Evolutionary conservation across 2,113 vertebrate genomes (phyloP).

Genomic region (Protomyctophum bolini): DNA sequence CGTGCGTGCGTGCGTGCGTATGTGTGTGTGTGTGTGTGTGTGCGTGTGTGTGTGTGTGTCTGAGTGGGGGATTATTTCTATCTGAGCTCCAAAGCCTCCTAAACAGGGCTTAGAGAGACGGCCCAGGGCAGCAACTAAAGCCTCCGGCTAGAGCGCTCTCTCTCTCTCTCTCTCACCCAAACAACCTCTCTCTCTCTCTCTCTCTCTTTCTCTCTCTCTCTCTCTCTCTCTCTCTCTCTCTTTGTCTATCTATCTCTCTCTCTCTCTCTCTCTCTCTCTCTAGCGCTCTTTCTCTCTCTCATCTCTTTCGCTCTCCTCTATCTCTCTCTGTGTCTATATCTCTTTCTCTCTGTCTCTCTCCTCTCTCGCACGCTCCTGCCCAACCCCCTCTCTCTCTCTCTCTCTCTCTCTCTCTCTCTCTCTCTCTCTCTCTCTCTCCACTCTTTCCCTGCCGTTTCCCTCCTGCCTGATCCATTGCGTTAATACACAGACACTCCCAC

Average conservation of each 20-base stretch:
- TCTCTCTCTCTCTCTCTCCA: neutral
- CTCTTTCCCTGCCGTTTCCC: constrained; percentile 40
- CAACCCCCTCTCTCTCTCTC: neutral
- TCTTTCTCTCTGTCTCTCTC: constrained; percentile 19
- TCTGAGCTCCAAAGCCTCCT: constrained; percentile 80
- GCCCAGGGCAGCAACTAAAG: constrained; percentile 79
- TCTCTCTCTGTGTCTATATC: constrained; percentile 9
- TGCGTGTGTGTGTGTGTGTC: constrained; percentile 60
- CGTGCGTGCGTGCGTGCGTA: constrained; percentile 7
- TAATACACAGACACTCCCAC: constrained; percentile 70
- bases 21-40: constrained; percentile 5
- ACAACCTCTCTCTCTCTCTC: neutral
- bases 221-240: neutral
- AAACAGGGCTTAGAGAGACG: constrained; percentile 80
- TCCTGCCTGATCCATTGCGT: constrained; percentile 63
- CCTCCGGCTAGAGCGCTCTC: constrained; percentile 60
- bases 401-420: constrained; percentile 15
- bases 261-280: neutral
- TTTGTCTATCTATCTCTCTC: neutral
- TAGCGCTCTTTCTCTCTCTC: constrained; percentile 26
- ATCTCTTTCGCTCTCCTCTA: constrained; percentile 3
- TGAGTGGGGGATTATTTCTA: constrained; percentile 80
- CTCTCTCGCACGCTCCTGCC: neutral
- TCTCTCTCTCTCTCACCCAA: constrained; percentile 21
- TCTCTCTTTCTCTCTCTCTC: constrained; percentile 8